Evolutionary conservation across 2,797 vertebrate genomes (phyloP), one percentile per base, ranked within the genome.

Genomic region (Bufotes viridis): DNA sequence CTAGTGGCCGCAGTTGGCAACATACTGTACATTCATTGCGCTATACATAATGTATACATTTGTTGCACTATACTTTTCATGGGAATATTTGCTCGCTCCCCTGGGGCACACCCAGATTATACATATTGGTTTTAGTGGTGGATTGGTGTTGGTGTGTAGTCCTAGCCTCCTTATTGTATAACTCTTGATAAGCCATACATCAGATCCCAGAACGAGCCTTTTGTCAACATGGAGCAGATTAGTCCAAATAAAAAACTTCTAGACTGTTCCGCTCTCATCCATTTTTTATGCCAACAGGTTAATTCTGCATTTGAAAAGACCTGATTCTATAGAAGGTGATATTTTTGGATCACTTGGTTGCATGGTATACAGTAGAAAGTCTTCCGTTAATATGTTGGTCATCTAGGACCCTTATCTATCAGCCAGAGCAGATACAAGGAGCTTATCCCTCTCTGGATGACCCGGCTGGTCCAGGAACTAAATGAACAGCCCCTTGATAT

Each of bases 71-170:
- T 79, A 80, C 12, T 11, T 49, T 24, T 42, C 18, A 14, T 60
- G 26, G 29, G 58, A 70, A 70, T 29, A 70, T 53, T 18, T 7
- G 22, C 17, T 53, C 3, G 4, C 6, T 26, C n/a, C 17, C 26
- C 7, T n/a, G 15, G 69, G 69, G 9, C 53, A 86, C 85, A 24
- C 75, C 85, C 49, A 18, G 17, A 57, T 17, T 15, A 55, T 60
- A 86, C 85, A 86, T 57, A 86, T 58, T 80, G 51, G 42, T 70
- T 69, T 86, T n/a, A 7, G 72, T 26, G 55, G 29, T 58, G 29
- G 4, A 51, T 29, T 74, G 18, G 34, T 75, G 15, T 42, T 72
- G 70, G 70, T 29, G 3, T 78, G 58, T 17, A 76, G 18, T 22
- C 60, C 13, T 18, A 14, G 7, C 34, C 26, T 53, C 5, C 6